Percentiles rank a stretch among this genome's conserved stretches.
These are phyloP conservation scores for Yponomeuta malinellus DNA, from an alignment of 2,888 invertebrate genomes.

Conservation along the genomic window DNA sequence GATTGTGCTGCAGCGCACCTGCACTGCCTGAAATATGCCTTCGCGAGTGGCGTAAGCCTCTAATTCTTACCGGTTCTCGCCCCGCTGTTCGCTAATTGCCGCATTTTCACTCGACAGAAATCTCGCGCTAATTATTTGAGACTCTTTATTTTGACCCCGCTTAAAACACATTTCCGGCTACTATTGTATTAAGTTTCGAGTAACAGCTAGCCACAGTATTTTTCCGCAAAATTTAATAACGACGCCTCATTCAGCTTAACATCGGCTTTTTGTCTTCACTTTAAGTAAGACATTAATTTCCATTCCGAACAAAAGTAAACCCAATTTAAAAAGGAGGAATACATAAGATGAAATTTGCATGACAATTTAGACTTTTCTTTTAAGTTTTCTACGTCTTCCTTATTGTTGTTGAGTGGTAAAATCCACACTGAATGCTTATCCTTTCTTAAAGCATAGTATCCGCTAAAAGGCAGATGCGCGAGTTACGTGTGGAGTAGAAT, in stretches of 20 bases:
- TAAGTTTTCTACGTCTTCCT: constrained; percentile 35
- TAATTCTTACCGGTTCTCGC: constrained; percentile 20
- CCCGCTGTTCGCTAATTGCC: constrained; percentile 11
- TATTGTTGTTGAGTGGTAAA: constrained; percentile 9
- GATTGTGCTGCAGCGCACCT: constrained; percentile 50
- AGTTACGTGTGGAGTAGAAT: too few species aligned
- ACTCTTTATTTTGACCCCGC: background rate
- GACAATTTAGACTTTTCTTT: constrained; percentile 44
- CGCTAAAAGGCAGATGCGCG: background rate
- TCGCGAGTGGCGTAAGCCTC: constrained; percentile 29
- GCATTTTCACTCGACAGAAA: background rate
- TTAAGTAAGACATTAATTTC: constrained; percentile 62
- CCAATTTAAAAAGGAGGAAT: constrained; percentile 56
- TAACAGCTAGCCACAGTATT: constrained; percentile 10
- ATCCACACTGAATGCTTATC: constrained; percentile 8
- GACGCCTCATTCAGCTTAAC: constrained; percentile 43
- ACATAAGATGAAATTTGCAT: constrained; percentile 59
- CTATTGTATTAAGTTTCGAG: constrained; percentile 3
- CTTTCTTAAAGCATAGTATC: background rate
- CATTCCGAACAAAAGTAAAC: constrained; percentile 55
- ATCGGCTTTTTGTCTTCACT: constrained; percentile 46
- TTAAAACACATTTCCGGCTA: background rate
- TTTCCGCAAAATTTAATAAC: constrained; percentile 40
- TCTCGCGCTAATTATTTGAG: background rate
- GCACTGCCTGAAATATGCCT: constrained; percentile 63